Evolutionary conservation across 1,140 invertebrate genomes (phyloP), one percentile per base, ranked within the genome.

Genomic region (Lasaia peninsularis): DNA sequence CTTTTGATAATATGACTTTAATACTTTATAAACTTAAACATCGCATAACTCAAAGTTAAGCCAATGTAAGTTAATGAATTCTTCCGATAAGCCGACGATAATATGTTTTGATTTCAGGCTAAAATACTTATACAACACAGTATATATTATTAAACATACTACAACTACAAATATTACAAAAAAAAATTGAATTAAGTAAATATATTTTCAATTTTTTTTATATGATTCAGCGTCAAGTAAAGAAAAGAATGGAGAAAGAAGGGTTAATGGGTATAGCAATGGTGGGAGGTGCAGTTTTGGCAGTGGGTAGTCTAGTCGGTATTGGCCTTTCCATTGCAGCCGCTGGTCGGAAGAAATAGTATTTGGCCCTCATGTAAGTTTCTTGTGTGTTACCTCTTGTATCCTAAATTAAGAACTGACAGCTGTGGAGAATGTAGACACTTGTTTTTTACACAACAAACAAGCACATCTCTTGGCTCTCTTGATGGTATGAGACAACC

Each of bases 221-320:
- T 91, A 18, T 32, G 52, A 91, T 98, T 56, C 91, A 98, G 91
- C 91, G 92, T 52, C 91, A 94, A 60, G 97, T 98, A 54, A 95
- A 95, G 72, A 95, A 96, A 73, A 92, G 94, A 80, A 96, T 97
- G 94, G 96, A 96, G 77, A 96, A 95, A 89, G 96, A 98, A 72
- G 96, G 96, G 7, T 86, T 96, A 20, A 92, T 95, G 58, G 96
- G 96, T n/a, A 96, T 96, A 81, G 96, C 96, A 4, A 92, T 97
- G 32, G 95, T 95, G 35, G 95, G 96, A 54, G 96, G 96, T 50
- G 94, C 93, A 6, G 92, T 95, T 32, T 78, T 97, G 34, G 95
- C 94, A 12, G 70, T 97, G 32, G 96, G 95, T 16, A 94, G 95
- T 58, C 89, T 97, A 16, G 91, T 97, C 20, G 94, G 95, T 11